These are phyloP conservation scores for Andrena bucephala DNA, from an alignment of 2,888 invertebrate species.

Conservation along the genomic window DNA sequence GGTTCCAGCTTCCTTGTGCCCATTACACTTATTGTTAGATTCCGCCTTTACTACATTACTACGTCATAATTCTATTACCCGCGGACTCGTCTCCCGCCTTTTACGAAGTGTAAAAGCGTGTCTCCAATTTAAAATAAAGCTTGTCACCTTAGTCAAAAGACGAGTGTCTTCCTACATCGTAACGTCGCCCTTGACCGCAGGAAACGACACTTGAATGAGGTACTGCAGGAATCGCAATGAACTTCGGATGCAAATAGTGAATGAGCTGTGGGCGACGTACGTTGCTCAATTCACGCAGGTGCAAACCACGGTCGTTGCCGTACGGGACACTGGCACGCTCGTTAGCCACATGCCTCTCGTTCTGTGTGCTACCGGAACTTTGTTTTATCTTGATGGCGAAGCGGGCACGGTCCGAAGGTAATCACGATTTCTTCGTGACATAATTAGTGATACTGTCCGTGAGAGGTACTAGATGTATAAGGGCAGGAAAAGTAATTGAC, in stretches of 20 bases:
- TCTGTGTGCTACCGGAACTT: constrained; percentile 35
- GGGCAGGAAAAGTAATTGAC: too few species aligned
- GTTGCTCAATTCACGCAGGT: constrained; percentile 59
- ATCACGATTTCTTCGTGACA: constrained; percentile 13
- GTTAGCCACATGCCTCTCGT: constrained; percentile 9
- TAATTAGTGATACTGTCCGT: constrained; percentile 15
- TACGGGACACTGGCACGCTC: constrained; percentile 35
- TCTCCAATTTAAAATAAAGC: too few species aligned
- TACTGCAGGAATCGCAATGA: constrained; percentile 39
- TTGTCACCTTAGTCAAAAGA: too few species aligned
- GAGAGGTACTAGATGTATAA: too few species aligned
- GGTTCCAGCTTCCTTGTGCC: too few species aligned
- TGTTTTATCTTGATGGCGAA: constrained; percentile 33
- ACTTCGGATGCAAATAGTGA: constrained; percentile 55
- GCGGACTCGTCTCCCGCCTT: too few species aligned
- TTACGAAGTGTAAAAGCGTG: too few species aligned
- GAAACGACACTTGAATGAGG: constrained; percentile 37
- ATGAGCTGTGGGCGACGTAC: constrained; percentile 58
- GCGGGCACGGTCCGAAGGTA: background rate
- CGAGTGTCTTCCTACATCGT: too few species aligned
- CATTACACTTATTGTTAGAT: too few species aligned
- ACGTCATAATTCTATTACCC: too few species aligned
- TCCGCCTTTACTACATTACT: too few species aligned
- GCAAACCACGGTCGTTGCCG: constrained; percentile 38
- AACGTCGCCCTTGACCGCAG: constrained; percentile 38